Percentiles rank a stretch among this genome's conserved stretches.
Evolutionary conservation across 2,113 vertebrate genomes (phyloP).

Genomic region (Pseudopodoces humilis): DNA sequence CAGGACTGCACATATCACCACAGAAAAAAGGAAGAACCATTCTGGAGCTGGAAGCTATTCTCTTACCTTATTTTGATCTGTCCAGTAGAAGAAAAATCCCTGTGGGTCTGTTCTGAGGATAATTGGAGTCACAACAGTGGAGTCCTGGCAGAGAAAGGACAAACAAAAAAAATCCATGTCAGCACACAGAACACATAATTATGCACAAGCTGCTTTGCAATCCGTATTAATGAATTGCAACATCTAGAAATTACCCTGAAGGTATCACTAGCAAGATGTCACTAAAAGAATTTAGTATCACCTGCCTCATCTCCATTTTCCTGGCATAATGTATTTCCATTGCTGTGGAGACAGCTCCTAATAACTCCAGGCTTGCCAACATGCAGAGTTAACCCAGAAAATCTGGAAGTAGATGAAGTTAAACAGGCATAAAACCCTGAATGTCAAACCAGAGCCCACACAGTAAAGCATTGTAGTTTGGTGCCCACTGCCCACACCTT

Average conservation of each 20-base stretch:
- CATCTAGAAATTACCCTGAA: not conserved
- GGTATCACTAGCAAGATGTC: not conserved
- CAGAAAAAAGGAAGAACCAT: not conserved
- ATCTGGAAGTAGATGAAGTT: not conserved
- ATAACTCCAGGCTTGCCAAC: not conserved
- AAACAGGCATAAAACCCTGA: not conserved
- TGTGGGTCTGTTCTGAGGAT: constrained; percentile 92
- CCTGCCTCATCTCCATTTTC: constrained; percentile 3
- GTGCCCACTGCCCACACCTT: not conserved
- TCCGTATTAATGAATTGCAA: not conserved
- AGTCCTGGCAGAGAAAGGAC: constrained; percentile 78
- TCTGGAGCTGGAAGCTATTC: not conserved
- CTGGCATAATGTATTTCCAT: not conserved
- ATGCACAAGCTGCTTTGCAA: not conserved
- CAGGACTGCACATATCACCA: not conserved
- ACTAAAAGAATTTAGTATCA: not conserved
- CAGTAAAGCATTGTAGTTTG: not conserved
- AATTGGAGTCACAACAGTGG: constrained; percentile 87
- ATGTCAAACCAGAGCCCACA: not conserved
- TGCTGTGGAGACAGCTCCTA: not conserved
- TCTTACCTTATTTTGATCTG: constrained; percentile 96
- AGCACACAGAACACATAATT: not conserved
- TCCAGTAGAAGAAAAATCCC: constrained; percentile 97
- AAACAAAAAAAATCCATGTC: not conserved
- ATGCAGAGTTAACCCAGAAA: not conserved